Conservation (phyloP, 2,797 vertebrate genomes). For the Rhinichthys osculus region DNA sequence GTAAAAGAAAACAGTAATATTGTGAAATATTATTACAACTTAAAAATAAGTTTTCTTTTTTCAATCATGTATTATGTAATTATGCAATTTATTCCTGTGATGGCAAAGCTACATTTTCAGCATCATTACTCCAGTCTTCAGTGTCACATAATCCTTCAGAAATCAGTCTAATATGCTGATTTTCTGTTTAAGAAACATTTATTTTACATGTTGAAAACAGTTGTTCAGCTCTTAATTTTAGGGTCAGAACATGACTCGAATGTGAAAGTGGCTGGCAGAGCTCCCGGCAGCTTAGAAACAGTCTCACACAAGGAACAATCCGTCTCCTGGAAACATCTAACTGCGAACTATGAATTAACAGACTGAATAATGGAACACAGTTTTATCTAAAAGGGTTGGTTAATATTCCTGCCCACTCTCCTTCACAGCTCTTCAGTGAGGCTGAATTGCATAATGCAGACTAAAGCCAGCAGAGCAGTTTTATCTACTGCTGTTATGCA, state of each 20-base stretch:
- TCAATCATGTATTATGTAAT: background rate
- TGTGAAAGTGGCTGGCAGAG: background rate
- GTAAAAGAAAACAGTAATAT: background rate
- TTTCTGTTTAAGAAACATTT: background rate
- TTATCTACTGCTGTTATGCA: slow-evolving; percentile 63
- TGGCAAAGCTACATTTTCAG: background rate
- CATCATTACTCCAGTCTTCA: background rate
- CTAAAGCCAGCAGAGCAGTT: slow-evolving; percentile 43
- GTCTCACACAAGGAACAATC: background rate
- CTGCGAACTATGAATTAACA: background rate
- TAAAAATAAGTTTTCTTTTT: background rate
- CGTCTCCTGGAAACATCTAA: background rate
- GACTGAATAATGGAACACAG: too few relatives aligned
- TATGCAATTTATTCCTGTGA: background rate
- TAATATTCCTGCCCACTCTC: slow-evolving; percentile 41
- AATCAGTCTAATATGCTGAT: background rate
- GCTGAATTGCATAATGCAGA: slow-evolving; percentile 50
- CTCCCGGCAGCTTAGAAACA: background rate
- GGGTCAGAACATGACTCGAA: background rate
- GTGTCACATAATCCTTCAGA: background rate
- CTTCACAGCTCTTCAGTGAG: slow-evolving; percentile 8
- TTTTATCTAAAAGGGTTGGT: slow-evolving; percentile 2
- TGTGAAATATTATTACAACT: background rate
- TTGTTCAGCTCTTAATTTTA: background rate
- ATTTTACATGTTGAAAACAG: background rate